Base-by-base conservation (phyloP, 1,140 invertebrate species). In the Glossosoma conforme region DNA sequence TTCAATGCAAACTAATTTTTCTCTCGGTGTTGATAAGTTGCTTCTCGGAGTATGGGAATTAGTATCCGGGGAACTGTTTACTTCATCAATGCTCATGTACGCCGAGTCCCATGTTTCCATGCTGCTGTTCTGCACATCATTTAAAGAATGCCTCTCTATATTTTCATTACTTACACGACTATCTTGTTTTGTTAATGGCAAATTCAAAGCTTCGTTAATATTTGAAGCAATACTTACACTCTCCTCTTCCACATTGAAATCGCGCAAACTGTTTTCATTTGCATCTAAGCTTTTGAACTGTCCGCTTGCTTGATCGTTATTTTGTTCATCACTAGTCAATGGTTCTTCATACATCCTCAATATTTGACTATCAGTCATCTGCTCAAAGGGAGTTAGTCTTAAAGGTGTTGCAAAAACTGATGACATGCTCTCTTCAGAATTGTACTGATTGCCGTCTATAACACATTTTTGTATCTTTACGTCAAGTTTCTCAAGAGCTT, bases 31-130 rank as follows among this genome's bases (percentile, higher is more conserved):
- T 35, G 49, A 42, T n/a, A n/a, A n/a, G 19, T 65, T 64, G 44
- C 65, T 65, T 54, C 66, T 70, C 46, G 69, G 65, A 54, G 67
- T 67, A 46, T 65, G 68, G 46, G 64, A 65, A 52, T 68, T 69
- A 24, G 40, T 66, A 50, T 72, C 69, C 19, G 68, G 65, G 11
- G 65, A 65, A 54, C 63, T 66, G 51, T 62, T 69, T 46, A 63
- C 66, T 40, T 75, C 72, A 47, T 75, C 72, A 30, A 75, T 75
- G 60, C 72, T 75, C 47, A 74, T 70, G 56, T 75, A 75, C 8
- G 72, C 72, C 15, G 72, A 75, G 61, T 75, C 72, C 67, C 71
- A 70, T 43, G 65, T 66, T 49, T 75, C 69, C 61, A 63, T 66
- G 59, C 64, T 69, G 25, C 40, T 47, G 19, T 40, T 21, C 13